Conservation (phyloP, 2,888 invertebrate genomes). For the Mamestra brassicae region DNA sequence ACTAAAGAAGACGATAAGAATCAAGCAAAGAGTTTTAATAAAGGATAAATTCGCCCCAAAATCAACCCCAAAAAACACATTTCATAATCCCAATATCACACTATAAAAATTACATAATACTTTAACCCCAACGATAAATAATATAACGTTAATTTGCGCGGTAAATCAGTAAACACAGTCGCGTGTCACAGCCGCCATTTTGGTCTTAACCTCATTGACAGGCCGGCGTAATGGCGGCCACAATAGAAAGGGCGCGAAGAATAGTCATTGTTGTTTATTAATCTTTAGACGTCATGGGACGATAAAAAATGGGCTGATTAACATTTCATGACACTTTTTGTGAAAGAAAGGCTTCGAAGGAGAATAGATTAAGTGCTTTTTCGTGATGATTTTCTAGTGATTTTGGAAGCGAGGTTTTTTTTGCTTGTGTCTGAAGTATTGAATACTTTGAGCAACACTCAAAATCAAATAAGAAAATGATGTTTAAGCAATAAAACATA, state of each 20-base stretch:
- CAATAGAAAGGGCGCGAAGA: conserved; percentile 76
- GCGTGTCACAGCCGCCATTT: conserved; percentile 83
- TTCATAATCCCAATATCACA: conserved; percentile 38
- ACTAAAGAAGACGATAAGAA: neutral
- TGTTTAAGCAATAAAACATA: neutral
- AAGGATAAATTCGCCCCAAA: no score
- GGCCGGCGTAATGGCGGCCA: conserved; percentile 71
- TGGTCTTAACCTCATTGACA: conserved; percentile 79
- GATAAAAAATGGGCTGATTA: conserved; percentile 62
- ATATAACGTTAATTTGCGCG: conserved; percentile 71
- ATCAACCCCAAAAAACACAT: conserved; percentile 37
- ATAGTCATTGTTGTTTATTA: conserved; percentile 67
- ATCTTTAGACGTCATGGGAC: conserved; percentile 62
- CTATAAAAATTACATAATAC: conserved; percentile 40
- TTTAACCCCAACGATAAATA: conserved; percentile 56
- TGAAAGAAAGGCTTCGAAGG: conserved; percentile 32
- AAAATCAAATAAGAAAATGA: no score
- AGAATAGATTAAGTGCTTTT: conserved; percentile 23
- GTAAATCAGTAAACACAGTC: conserved; percentile 77
- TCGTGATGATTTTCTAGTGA: conserved; percentile 16
- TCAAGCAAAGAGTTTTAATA: no score
- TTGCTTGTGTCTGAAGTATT: neutral
- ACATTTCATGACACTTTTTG: conserved; percentile 60
- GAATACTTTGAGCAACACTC: neutral
- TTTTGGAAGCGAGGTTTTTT: conserved; percentile 11